phyloP scores from a whole-genome alignment of 2,113 vertebrate genomes.

The Stegostoma tigrinum region DNA sequence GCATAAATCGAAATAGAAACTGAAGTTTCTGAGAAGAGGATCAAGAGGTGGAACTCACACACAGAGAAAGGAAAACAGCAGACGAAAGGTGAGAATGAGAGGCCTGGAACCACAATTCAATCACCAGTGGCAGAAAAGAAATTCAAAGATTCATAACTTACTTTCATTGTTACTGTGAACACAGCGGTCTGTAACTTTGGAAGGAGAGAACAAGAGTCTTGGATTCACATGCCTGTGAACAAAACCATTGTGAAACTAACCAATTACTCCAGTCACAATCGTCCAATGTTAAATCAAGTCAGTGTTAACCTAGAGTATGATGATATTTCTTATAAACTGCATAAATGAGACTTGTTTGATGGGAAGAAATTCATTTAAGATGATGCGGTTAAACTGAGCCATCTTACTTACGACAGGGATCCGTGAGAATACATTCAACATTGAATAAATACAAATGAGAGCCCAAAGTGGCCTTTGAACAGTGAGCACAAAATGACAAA shows the following conservation, averaged over 20 bases:
- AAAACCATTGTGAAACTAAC: not conserved
- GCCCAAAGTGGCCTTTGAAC: not conserved
- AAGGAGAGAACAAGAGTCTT: not conserved
- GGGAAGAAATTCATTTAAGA: not conserved
- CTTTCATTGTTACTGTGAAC: not conserved
- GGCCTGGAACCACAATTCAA: not conserved
- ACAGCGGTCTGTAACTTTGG: not conserved
- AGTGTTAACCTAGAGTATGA: not conserved
- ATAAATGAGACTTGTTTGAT: not conserved
- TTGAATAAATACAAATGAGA: not conserved
- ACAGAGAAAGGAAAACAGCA: not conserved
- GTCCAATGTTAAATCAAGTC: not conserved
- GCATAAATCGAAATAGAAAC: not conserved
- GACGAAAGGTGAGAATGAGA: not conserved
- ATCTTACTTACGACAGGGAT: not conserved
- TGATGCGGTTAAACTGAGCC: not conserved
- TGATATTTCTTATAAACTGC: not conserved
- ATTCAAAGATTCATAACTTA: not conserved
- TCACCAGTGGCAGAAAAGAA: not conserved
- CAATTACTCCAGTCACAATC: no score
- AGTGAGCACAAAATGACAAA: not conserved
- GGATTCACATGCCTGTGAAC: not conserved
- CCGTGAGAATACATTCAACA: no score
- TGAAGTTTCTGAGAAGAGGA: not conserved
- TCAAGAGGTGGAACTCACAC: not conserved